Evolutionary conservation across 1,140 invertebrate species (phyloP), one percentile per base, ranked within the genome.

Genomic region (Eumaeus atala): DNA sequence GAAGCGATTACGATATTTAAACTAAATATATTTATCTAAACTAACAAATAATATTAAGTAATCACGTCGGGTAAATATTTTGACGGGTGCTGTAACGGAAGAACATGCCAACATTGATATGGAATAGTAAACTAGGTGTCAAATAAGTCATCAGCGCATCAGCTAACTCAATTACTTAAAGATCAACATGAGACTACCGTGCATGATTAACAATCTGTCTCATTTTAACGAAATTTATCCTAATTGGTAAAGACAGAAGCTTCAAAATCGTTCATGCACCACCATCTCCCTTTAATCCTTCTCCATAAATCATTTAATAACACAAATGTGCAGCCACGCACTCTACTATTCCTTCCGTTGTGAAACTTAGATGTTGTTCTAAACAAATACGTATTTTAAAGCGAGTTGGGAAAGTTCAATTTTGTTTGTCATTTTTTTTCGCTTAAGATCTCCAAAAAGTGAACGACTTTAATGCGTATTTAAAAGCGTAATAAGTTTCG

Each of bases 241-340:
- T 64, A 72, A 75, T 53, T 14, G 21, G 9, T 48, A 36, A 52
- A 56, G 49, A 40, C 12, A 54, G 56, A 64, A 79, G 64, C 62
- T 59, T 56, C 56, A 64, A 80, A 73, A 58, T 77, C 66, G 61
- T 66, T 61, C 59, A 65, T 21, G 54, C 36, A 35, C 55, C 55
- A 40, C 44, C 17, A 38, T 55, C 59, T 47, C 56, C 67, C 11
- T 52, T 52, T 80, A 80, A 84, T 83, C 77, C 81, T 76, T 74
- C 67, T 75, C 74, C 79, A 86, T 86, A 83, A 86, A 86, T 86
- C 83, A 86, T 86, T 84, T 84, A 84, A 83, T 86, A 84, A 84
- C 79, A 83, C 76, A 80, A 86, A 84, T 78, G 77, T 78, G 82
- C 68, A 81, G 76, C 79, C 79, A 83, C 79, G 84, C 80, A 84